phyloP scores from a whole-genome alignment of 2,888 invertebrate species.

The Halictus quadricinctus region DNA sequence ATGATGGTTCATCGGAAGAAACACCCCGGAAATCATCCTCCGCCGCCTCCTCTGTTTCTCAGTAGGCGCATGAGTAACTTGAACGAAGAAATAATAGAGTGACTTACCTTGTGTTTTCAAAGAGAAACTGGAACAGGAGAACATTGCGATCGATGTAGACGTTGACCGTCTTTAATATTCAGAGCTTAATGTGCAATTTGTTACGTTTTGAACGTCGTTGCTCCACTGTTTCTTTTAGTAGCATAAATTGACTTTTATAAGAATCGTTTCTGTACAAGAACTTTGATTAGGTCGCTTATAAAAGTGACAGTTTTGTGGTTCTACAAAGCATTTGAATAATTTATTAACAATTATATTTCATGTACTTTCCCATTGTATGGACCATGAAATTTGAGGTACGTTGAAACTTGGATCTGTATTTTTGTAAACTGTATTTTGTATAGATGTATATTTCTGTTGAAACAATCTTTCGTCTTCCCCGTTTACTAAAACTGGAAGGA shows the following conservation, averaged over 20 bases:
- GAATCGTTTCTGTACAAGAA: background rate
- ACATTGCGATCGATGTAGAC: background rate
- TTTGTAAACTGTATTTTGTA: too few relatives aligned
- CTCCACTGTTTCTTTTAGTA: background rate
- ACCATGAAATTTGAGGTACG: background rate
- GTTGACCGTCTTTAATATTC: background rate
- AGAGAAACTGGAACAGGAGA: background rate
- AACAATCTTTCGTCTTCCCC: background rate
- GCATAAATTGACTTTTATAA: background rate
- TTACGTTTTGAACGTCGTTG: background rate
- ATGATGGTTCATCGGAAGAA: conserved; percentile 66
- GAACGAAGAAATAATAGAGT: background rate
- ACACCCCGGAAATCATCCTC: conserved; percentile 51
- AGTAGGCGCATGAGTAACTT: background rate
- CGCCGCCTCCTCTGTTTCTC: background rate
- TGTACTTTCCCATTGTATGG: background rate
- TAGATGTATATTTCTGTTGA: background rate
- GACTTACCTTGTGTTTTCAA: background rate
- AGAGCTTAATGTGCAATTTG: background rate
- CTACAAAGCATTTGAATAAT: too few relatives aligned
- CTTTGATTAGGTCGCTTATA: background rate
- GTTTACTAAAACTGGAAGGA: background rate
- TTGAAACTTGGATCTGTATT: background rate
- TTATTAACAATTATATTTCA: background rate
- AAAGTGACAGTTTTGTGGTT: background rate